These are phyloP conservation scores for Suricata suricatta DNA, from an alignment of 2,113 vertebrate genomes.

Conservation along the genomic window DNA sequence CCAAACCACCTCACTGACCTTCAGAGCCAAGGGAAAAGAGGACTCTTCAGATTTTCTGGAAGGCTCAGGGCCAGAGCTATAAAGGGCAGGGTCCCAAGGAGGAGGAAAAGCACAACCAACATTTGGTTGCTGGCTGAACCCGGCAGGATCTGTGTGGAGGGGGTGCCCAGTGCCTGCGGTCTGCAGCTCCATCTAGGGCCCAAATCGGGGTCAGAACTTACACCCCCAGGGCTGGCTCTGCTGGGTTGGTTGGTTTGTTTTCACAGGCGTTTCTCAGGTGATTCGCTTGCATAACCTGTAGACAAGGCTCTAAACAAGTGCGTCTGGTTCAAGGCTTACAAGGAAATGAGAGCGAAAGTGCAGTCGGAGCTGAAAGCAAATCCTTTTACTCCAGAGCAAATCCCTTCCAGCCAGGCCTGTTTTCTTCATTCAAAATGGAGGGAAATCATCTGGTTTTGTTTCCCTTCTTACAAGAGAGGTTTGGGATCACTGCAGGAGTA, in stretches of 20 bases:
- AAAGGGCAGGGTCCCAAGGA: not conserved
- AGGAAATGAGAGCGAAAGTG: not conserved
- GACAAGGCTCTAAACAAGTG: not conserved
- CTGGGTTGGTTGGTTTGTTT: not conserved
- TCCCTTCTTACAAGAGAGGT: not conserved
- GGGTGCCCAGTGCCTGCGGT: fast-evolving
- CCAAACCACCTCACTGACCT: not conserved
- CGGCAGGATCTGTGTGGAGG: not conserved
- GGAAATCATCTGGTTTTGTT: not conserved
- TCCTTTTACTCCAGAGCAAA: not conserved
- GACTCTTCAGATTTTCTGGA: not conserved
- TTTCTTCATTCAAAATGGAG: not conserved
- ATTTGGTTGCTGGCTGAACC: not conserved
- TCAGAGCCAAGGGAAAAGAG: not conserved
- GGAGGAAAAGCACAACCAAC: not conserved
- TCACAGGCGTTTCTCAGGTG: slow-evolving; percentile 22
- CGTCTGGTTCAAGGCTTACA: not conserved
- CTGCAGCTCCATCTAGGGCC: not conserved
- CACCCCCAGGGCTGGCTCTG: not conserved
- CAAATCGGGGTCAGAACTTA: not conserved
- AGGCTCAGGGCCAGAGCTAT: not conserved
- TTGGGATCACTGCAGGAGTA: not conserved
- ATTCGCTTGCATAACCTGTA: not conserved
- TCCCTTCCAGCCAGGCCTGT: not conserved
- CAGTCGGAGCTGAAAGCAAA: not conserved